Evolutionary conservation across 2,888 invertebrate species (phyloP).

Genomic region (Caenorhabditis sp.): DNA sequence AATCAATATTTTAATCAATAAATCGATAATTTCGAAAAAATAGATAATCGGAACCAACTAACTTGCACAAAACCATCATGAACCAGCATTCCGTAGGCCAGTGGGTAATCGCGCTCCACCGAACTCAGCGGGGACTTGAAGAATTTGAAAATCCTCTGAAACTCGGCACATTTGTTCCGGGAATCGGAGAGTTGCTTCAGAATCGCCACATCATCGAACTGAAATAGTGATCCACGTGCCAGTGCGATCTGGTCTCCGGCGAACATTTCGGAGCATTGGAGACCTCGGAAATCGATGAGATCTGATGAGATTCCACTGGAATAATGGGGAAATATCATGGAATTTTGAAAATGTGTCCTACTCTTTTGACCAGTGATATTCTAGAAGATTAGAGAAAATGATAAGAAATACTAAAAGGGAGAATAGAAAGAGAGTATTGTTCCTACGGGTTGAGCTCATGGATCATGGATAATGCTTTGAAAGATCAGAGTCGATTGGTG

Average conservation of each 20-base stretch:
- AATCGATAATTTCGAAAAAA: no score
- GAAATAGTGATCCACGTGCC: conserved; percentile 36
- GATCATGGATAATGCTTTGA: no score
- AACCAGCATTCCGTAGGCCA: conserved; percentile 66
- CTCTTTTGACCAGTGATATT: not conserved
- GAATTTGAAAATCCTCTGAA: conserved; percentile 58
- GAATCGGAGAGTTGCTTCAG: conserved; percentile 9
- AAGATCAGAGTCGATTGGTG: no score
- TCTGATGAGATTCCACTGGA: not conserved
- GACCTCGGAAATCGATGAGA: conserved; percentile 23
- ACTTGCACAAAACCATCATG: conserved; percentile 64
- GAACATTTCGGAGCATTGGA: conserved; percentile 57
- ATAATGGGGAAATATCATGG: not conserved
- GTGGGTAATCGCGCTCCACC: conserved; percentile 62
- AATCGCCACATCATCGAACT: conserved; percentile 32
- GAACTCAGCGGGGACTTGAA: conserved; percentile 24
- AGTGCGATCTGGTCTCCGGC: conserved; percentile 31
- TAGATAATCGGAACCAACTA: not conserved
- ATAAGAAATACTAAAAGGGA: not conserved
- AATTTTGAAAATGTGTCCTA: not conserved
- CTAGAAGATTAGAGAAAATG: not conserved
- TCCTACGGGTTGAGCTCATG: conserved; percentile 3
- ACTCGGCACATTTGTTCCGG: conserved; percentile 39
- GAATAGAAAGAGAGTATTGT: conserved; percentile 3
- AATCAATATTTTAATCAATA: no score